These are phyloP conservation scores for Origma solitaria DNA, from an alignment of 2,113 vertebrate genomes.

Conservation along the genomic window DNA sequence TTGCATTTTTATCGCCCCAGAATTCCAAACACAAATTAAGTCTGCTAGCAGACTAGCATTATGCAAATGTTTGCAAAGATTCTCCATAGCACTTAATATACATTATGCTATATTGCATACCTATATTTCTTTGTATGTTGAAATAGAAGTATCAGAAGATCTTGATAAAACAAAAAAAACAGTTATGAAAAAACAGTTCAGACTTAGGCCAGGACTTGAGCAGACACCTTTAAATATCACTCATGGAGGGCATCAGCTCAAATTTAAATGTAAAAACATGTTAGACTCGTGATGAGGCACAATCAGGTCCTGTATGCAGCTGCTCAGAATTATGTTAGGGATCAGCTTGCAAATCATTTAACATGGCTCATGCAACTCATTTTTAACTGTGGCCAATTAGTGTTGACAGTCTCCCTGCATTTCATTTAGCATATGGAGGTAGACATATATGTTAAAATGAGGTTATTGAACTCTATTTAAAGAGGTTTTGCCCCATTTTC, in stretches of 20 bases:
- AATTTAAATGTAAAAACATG: neutral
- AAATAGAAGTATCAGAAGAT: neutral
- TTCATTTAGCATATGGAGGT: neutral
- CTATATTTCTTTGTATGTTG: neutral
- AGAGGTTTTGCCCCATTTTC: neutral
- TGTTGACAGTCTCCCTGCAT: neutral
- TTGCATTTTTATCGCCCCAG: neutral
- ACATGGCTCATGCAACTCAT: neutral
- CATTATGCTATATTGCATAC: neutral
- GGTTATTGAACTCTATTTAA: neutral
- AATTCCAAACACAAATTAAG: neutral
- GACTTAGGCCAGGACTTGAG: neutral
- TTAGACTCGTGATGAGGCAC: neutral
- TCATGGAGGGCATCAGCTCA: neutral
- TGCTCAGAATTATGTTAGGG: neutral
- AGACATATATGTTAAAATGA: neutral
- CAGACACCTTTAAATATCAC: neutral
- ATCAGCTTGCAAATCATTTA: slow-evolving; percentile 20
- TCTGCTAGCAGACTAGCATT: neutral
- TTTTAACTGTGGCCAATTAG: slow-evolving; percentile 13
- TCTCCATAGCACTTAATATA: neutral
- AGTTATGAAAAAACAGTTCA: neutral
- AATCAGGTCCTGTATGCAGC: neutral
- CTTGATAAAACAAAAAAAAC: neutral
- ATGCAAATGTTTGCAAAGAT: neutral